Percentiles rank a stretch among this genome's conserved stretches.
Conservation (phyloP, 2,797 vertebrate genomes). For the Aeoliscus strigatus region DNA sequence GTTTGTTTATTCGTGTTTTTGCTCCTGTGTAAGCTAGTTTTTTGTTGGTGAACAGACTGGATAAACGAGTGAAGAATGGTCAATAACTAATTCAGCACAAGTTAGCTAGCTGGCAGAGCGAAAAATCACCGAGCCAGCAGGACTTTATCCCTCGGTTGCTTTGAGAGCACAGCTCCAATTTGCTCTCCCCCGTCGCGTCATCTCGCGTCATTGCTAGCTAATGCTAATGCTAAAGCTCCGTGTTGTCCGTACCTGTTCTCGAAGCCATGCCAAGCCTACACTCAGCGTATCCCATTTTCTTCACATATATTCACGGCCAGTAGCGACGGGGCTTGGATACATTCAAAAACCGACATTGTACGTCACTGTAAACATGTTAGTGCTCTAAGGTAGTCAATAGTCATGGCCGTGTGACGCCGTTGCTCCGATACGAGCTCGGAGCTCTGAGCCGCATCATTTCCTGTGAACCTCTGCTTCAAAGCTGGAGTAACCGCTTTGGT, state of each 20-base stretch:
- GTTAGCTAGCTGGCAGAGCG: too few species aligned
- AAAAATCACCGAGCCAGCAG: neutral
- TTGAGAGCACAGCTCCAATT: conserved; percentile 8
- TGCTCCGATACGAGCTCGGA: too few species aligned
- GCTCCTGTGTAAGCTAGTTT: too few species aligned
- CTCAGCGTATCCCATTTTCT: conserved; percentile 68
- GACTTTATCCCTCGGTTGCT: conserved; percentile 8
- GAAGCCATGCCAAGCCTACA: conserved; percentile 58
- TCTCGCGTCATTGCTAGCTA: conserved; percentile 22
- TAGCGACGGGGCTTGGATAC: neutral
- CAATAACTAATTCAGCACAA: too few species aligned
- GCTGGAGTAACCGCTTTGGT: too few species aligned
- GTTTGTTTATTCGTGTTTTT: too few species aligned
- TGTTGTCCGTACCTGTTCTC: conserved; percentile 64
- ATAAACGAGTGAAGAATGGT: neutral
- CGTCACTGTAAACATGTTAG: conserved; percentile 31
- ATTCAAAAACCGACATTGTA: conserved; percentile 1
- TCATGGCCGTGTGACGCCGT: too few species aligned
- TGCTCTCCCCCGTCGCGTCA: conserved; percentile 1
- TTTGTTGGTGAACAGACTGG: too few species aligned
- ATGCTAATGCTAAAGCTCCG: conserved; percentile 31
- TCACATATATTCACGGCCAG: conserved; percentile 1
- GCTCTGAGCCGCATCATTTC: too few species aligned
- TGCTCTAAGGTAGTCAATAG: neutral
- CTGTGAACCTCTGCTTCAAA: too few species aligned